Percentiles rank a stretch among this genome's conserved stretches.
Conservation (phyloP, 1,140 invertebrate species). For the Lamellibrachia luymesi region DNA sequence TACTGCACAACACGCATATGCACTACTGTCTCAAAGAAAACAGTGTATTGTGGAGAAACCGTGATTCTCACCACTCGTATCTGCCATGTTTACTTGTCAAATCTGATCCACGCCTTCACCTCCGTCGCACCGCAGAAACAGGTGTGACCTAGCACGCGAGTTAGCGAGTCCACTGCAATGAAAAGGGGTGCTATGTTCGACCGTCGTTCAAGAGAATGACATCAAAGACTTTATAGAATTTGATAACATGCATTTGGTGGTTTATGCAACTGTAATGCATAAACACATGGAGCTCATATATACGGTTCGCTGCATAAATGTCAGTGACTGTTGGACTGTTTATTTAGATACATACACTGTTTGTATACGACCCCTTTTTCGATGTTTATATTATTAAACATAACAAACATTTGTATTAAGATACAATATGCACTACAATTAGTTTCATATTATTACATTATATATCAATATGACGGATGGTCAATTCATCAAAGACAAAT, state of each 20-base stretch:
- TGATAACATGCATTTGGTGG: not conserved
- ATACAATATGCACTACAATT: not conserved
- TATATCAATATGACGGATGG: not conserved
- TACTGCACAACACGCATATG: no score
- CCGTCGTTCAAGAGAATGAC: not conserved
- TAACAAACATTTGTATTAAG: not conserved
- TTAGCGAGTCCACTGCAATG: not conserved
- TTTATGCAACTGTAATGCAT: not conserved
- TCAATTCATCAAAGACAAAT: not conserved
- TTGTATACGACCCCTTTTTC: not conserved
- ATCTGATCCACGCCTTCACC: not conserved
- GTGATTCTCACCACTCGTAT: not conserved
- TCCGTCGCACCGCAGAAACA: not conserved
- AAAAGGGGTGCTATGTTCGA: not conserved
- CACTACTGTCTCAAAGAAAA: no score
- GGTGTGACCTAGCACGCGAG: not conserved
- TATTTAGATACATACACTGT: not conserved
- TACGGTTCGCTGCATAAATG: no score
- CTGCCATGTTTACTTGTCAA: conserved; percentile 4
- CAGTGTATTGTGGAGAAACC: no score
- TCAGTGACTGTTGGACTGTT: no score
- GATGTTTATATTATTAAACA: not conserved
- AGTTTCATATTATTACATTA: not conserved
- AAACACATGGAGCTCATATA: not conserved
- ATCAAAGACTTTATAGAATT: not conserved